These are phyloP conservation scores for Eristalis pertinax DNA, from an alignment of 2,888 invertebrate genomes.

Conservation along the genomic window DNA sequence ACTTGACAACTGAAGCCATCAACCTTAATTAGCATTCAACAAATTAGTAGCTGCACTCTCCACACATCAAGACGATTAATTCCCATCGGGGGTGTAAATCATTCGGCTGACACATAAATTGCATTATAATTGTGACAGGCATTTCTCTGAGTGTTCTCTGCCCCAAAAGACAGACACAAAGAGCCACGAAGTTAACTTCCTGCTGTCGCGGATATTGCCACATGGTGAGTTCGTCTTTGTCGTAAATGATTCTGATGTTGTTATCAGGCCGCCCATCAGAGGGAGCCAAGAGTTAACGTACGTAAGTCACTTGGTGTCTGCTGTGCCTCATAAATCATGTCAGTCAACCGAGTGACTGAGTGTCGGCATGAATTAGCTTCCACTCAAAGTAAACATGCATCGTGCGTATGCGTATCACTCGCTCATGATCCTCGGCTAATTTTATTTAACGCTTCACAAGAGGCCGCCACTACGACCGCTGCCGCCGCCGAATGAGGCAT, in stretches of 20 bases:
- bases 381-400: constrained; percentile 69
- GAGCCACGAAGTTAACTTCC: constrained; percentile 44
- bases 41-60: constrained; percentile 26
- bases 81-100: constrained; percentile 40
- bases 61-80: constrained; percentile 36
- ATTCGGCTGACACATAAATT: constrained; percentile 58
- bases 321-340: constrained; percentile 61
- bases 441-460: constrained; percentile 59
- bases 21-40: constrained; percentile 47
- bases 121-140: constrained; percentile 54
- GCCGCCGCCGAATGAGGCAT: constrained; percentile 44
- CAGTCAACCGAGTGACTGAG: constrained; percentile 66
- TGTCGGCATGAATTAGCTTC: constrained; percentile 70
- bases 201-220: constrained; percentile 51
- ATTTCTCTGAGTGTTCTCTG: constrained; percentile 28
- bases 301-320: constrained; percentile 20
- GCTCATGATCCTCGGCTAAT: constrained; percentile 55
- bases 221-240: constrained; percentile 36
- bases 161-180: constrained; percentile 8
- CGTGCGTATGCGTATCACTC: constrained; percentile 55
- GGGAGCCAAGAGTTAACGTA: constrained; percentile 25
- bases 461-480: constrained; percentile 36
- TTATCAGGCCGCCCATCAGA: constrained; percentile 48
- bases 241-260: constrained; percentile 46
- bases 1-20: constrained; percentile 13